Base-by-base conservation (phyloP, 2,888 invertebrate genomes). In the Drosophila buzzatii region DNA sequence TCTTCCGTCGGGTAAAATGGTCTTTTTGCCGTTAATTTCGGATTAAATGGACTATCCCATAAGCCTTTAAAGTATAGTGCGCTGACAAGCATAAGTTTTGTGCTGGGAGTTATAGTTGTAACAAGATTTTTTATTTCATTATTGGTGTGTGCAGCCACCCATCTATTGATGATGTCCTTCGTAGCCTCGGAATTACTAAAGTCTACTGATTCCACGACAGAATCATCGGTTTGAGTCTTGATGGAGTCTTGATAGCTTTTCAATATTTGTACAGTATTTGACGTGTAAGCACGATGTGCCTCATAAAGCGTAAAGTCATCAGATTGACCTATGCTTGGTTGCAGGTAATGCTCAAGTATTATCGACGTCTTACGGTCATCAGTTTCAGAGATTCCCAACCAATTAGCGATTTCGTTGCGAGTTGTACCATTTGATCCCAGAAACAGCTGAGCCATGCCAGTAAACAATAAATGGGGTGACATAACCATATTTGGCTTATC, bases 41-140 rank as follows among this genome's bases (percentile, higher is more conserved):
- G 10, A 7, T 9, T 0, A 49, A 49, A 49, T 31, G n/a, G 7
- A 0, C 0, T 9, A 10, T 9, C 9, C 49, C 49, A 49, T 2
- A 4, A 4, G n/a, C 12, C 51, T 3, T 12, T 18, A 18, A 51
- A 51, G 18, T 51, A 33, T 10, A 33, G 9, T 16, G 49, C 31
- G 31, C 49, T 33, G 12, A 51, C 1, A 18, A 33, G 12, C 18
- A 18, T 33, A 9, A 33, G 10, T 18, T 33, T 12, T 12, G 14
- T 33, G 7, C 3, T 7, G 12, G n/a, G 1, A 0, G 12, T 1
- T 9, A 31, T 10, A 12, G 18, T 0, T 5, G 1, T 2, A 10
- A 33, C 0, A n/a, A 33, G 10, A 6, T 51, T 0, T 0, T 6
- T 12, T 18, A 51, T 51, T 33, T 18, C 1, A 7, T 51, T 18